Evolutionary conservation across 2,113 vertebrate genomes (phyloP).

Genomic region (Ammodytes dubius): DNA sequence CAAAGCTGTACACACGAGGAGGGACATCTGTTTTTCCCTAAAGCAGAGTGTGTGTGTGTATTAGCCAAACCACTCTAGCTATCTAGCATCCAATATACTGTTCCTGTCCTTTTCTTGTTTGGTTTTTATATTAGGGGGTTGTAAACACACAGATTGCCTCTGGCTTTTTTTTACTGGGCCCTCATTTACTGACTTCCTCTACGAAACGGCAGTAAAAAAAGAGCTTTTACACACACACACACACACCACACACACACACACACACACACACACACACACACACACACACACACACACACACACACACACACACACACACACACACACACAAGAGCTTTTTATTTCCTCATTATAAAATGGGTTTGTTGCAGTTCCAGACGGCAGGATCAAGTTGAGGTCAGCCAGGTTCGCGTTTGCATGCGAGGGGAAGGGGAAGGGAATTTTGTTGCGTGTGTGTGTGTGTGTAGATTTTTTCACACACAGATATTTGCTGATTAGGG

Average conservation of each 20-base stretch:
- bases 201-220: conserved; percentile 68
- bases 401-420: conserved; percentile 34
- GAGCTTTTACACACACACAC: conserved; percentile 14
- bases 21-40: conserved; percentile 43
- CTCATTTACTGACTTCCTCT: conserved; percentile 72
- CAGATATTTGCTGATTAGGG: conserved; percentile 30
- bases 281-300: no score
- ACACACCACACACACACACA: no score
- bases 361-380: conserved; percentile 66
- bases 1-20: neutral
- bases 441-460: neutral
- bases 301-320: no score
- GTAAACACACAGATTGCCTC: conserved; percentile 72
- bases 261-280: no score
- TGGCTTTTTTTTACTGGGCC: conserved; percentile 39
- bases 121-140: conserved; percentile 57
- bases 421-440: neutral
- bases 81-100: conserved; percentile 28
- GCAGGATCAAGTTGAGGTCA: conserved; percentile 73
- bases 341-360: conserved; percentile 55
- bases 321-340: no score
- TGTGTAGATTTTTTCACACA: conserved; percentile 21
- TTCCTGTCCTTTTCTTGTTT: conserved; percentile 48
- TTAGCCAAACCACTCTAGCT: conserved; percentile 33
- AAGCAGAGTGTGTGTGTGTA: conserved; percentile 24